Conservation (phyloP, 1,140 invertebrate species). For the Drosophila sturtevanti region DNA sequence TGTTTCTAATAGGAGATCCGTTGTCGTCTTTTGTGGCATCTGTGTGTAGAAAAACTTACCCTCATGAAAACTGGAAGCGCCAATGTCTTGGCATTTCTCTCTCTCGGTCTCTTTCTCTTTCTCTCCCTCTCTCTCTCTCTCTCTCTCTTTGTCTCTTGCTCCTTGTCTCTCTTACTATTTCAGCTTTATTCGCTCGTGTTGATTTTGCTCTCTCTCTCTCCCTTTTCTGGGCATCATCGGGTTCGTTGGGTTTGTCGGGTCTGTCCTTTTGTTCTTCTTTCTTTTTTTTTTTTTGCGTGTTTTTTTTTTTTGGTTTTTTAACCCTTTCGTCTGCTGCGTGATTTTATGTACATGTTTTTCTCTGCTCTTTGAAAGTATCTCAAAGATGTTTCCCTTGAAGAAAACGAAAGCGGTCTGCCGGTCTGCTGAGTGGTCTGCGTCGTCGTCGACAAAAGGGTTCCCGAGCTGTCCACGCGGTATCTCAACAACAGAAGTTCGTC, state of each 20-base stretch:
- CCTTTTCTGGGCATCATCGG: not conserved
- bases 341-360: constrained; percentile 63
- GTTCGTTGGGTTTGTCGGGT: not conserved
- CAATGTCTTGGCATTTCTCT: constrained; percentile 45
- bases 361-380: constrained; percentile 45
- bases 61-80: constrained; percentile 42
- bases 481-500: constrained; percentile 71
- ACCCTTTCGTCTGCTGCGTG: constrained; percentile 45
- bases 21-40: constrained; percentile 12
- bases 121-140: not conserved
- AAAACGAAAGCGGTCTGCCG: constrained; percentile 57
- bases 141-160: not conserved
- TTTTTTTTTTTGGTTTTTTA: constrained; percentile 30
- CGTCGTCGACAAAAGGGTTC: constrained; percentile 61
- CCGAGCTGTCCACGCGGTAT: constrained; percentile 41
- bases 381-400: constrained; percentile 59
- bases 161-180: not conserved
- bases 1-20: constrained; percentile 22
- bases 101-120: constrained; percentile 1
- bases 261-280: constrained; percentile 20
- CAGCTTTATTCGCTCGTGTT: no score
- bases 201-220: not conserved
- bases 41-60: constrained; percentile 56
- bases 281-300: constrained; percentile 13
- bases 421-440: not conserved